Conservation (phyloP, 2,797 vertebrate genomes). For the Characodon lateralis region DNA sequence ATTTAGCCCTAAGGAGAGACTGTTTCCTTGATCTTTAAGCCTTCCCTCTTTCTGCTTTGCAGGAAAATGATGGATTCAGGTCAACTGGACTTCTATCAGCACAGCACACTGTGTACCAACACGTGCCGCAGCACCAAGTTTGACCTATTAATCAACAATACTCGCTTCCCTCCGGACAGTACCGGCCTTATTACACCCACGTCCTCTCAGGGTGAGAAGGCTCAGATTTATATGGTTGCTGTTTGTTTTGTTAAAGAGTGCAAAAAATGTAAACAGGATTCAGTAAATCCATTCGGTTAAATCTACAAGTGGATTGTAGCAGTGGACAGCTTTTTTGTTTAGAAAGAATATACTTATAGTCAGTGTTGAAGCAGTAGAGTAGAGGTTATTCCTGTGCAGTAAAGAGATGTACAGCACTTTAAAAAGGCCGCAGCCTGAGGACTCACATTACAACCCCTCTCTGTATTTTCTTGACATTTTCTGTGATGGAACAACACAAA, state of each 20-base stretch:
- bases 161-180: constrained; percentile 92
- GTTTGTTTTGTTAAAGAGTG: too few relatives aligned
- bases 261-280: not conserved
- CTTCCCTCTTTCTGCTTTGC: constrained; percentile 16
- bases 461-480: too few relatives aligned
- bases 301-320: not conserved
- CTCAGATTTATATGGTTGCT: not conserved
- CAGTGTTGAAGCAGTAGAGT: too few relatives aligned
- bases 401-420: too few relatives aligned
- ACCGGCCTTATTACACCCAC: constrained; percentile 86
- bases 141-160: constrained; percentile 97
- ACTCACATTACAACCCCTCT: too few relatives aligned
- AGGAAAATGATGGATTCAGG: constrained; percentile 99
- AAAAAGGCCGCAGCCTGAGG: too few relatives aligned
- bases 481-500: too few relatives aligned
- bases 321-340: too few relatives aligned
- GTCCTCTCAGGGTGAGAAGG: constrained; percentile 86
- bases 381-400: too few relatives aligned
- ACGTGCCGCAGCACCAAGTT: constrained; percentile 99
- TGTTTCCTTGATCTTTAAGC: not conserved
- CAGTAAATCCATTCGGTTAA: not conserved
- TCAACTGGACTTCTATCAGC: constrained; percentile 98
- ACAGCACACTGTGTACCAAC: constrained; percentile 96
- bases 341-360: too few relatives aligned
- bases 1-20: not conserved